Evolutionary conservation across 23 tunicate species (phyloP).

Genomic region (Halocynthia aurantium): DNA sequence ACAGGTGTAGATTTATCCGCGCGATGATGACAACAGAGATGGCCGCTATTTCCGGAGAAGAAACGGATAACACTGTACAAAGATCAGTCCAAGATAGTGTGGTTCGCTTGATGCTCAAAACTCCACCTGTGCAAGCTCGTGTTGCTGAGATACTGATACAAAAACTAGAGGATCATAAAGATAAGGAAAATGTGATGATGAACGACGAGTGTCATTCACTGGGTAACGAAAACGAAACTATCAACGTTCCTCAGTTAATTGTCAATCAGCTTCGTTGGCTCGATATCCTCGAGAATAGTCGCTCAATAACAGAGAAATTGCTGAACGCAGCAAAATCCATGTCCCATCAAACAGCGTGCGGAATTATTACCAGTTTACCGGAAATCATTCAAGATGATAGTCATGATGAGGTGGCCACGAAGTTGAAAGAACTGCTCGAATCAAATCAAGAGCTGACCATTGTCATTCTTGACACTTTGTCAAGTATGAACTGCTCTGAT

Average conservation of each 20-base stretch:
- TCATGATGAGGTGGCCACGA: neutral
- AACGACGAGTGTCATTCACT: neutral
- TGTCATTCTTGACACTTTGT: neutral
- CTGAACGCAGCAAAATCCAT: constrained; percentile 1
- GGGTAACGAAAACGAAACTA: neutral
- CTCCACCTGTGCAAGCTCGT: constrained; percentile 46
- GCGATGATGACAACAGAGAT: constrained; percentile 18
- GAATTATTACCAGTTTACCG: constrained; percentile 11
- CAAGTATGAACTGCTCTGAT: constrained; percentile 21
- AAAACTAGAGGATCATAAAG: constrained; percentile 44
- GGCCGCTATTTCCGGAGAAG: neutral
- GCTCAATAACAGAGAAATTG: constrained; percentile 1
- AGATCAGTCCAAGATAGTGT: constrained; percentile 56
- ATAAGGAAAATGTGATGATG: constrained; percentile 50
- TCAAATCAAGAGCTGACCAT: constrained; percentile 9
- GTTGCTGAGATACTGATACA: constrained; percentile 45
- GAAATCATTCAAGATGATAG: constrained; percentile 18
- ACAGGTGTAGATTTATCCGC: constrained; percentile 8
- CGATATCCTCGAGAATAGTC: constrained; percentile 1
- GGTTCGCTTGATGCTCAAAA: constrained; percentile 43
- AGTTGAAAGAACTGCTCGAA: constrained; percentile 4
- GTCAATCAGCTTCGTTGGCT: constrained; percentile 22
- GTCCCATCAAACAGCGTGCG: neutral
- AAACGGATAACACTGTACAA: neutral
- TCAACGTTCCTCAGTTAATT: constrained; percentile 21